A percentile compares a stretch with the other conserved stretches of the same genome.
Evolutionary conservation across 2,113 vertebrate genomes (phyloP).

Genomic region (Amblyopsis rosae): DNA sequence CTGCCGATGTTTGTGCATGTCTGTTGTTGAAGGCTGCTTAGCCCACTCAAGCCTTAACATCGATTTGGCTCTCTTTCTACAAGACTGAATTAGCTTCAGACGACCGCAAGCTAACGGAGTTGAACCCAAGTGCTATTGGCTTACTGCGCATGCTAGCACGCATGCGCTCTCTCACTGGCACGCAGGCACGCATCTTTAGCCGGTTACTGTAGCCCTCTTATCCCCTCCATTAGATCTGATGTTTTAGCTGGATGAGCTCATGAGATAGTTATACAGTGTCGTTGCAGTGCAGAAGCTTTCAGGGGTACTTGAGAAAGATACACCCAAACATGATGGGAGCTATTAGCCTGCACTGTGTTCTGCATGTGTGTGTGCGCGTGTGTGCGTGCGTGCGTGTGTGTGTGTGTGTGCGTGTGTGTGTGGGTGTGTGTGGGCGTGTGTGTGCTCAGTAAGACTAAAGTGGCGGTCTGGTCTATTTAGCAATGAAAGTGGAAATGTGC

Average conservation of each 20-base stretch:
- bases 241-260: not conserved
- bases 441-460: not conserved
- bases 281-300: not conserved
- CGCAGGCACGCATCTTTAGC: not conserved
- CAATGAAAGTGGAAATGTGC: not conserved
- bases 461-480: not conserved
- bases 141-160: not conserved
- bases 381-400: not conserved
- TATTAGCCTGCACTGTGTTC: not conserved
- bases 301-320: not conserved
- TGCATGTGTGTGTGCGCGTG: not conserved
- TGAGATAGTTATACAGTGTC: constrained; percentile 14
- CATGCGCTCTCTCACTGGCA: not conserved
- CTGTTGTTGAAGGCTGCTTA: not conserved
- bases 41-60: constrained; percentile 10
- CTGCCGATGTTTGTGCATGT: constrained; percentile 11
- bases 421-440: not conserved
- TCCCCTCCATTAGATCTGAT: not conserved
- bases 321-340: not conserved
- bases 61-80: constrained; percentile 3
- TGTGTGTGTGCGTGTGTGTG: not conserved
- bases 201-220: not conserved
- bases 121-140: not conserved
- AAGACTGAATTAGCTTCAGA: not conserved
- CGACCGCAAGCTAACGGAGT: too few relatives aligned